phyloP scores from a whole-genome alignment of 1,140 invertebrate genomes.

The Amyelois transitella region DNA sequence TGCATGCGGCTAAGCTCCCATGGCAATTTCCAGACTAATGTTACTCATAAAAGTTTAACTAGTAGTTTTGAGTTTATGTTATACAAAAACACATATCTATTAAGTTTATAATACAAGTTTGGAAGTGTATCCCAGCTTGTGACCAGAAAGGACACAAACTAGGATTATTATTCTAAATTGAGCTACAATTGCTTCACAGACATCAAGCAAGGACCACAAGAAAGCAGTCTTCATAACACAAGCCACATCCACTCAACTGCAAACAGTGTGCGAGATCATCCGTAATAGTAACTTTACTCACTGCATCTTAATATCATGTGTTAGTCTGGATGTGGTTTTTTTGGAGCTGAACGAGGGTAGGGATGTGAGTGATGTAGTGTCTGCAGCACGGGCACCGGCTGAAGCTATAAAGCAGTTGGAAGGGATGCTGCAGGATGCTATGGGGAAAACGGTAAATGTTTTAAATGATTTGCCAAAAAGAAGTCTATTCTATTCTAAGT shows the following conservation, averaged over 20 bases:
- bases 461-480: background rate
- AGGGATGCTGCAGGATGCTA: constrained; percentile 47
- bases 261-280: constrained; percentile 74
- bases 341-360: constrained; percentile 56
- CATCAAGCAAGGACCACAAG: constrained; percentile 51
- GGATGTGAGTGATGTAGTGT: constrained; percentile 49
- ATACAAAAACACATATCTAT: too few relatives aligned
- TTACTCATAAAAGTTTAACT: too few relatives aligned
- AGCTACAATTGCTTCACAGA: constrained; percentile 31
- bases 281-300: constrained; percentile 75
- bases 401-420: constrained; percentile 57
- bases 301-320: constrained; percentile 73
- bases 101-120: background rate
- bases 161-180: background rate
- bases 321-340: constrained; percentile 55
- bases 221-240: constrained; percentile 78
- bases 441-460: constrained; percentile 49
- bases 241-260: constrained; percentile 64
- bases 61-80: too few relatives aligned
- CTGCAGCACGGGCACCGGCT: constrained; percentile 34
- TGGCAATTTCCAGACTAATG: too few relatives aligned
- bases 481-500: background rate
- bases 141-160: too few relatives aligned
- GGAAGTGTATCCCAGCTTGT: too few relatives aligned
- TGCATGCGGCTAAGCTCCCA: too few relatives aligned